Percentiles rank a stretch among this genome's conserved stretches.
These are phyloP conservation scores for Scaptomyza montana DNA, from an alignment of 1,140 invertebrate genomes.

Conservation along the genomic window DNA sequence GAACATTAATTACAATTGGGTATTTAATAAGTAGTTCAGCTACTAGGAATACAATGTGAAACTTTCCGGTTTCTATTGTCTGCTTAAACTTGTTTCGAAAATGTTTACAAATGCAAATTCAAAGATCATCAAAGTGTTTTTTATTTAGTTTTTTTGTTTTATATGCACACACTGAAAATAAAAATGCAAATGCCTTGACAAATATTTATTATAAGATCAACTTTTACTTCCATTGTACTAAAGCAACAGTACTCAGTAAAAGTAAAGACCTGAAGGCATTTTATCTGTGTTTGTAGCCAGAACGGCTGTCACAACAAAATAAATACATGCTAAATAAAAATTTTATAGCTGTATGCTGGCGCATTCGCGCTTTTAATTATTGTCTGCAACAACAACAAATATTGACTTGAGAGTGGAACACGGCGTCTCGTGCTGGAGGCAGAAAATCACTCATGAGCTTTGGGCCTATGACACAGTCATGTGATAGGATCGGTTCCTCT, in stretches of 20 bases:
- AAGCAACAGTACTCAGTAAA: slow-evolving; percentile 31
- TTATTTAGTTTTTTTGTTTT: not conserved
- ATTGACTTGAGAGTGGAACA: slow-evolving; percentile 35
- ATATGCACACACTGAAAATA: not conserved
- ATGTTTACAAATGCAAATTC: slow-evolving; percentile 10
- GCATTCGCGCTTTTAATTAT: slow-evolving; percentile 60
- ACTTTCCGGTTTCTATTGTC: slow-evolving; percentile 3
- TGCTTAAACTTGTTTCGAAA: slow-evolving; percentile 9
- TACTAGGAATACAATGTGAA: not conserved
- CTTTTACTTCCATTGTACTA: slow-evolving; percentile 26
- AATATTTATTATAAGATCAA: slow-evolving; percentile 6
- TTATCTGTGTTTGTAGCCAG: slow-evolving; percentile 52
- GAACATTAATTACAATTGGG: not conserved
- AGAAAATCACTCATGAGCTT: slow-evolving; percentile 42
- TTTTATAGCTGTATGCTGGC: slow-evolving; percentile 31
- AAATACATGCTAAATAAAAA: slow-evolving; percentile 2
- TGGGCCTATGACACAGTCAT: slow-evolving; percentile 52
- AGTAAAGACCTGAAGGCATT: slow-evolving; percentile 22
- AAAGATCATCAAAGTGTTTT: slow-evolving; percentile 8
- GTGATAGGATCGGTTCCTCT: slow-evolving; percentile 58
- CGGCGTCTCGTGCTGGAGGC: slow-evolving; percentile 64
- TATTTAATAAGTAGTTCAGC: not conserved
- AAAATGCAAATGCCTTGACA: slow-evolving; percentile 4
- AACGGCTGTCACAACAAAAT: slow-evolving; percentile 64
- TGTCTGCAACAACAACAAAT: slow-evolving; percentile 53